A percentile compares a stretch with the other conserved stretches of the same genome.
Evolutionary conservation across 2,888 invertebrate species (phyloP).

Genomic region (Ichneumoninae sp.): DNA sequence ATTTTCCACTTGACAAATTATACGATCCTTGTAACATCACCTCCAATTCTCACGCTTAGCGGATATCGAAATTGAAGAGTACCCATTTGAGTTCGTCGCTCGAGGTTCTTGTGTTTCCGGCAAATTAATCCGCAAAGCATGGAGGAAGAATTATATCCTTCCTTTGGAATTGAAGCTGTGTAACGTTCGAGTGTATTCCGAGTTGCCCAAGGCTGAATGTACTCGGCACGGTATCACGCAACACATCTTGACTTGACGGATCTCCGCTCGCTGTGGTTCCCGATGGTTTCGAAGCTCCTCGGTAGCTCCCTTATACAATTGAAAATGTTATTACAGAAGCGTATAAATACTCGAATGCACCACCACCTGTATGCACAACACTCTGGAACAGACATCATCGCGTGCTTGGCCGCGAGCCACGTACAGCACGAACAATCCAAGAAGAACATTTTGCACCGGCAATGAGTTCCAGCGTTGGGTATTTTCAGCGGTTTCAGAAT

Average conservation of each 20-base stretch:
- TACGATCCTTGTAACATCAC: background rate
- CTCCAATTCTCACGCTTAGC: no score
- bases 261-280: background rate
- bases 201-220: background rate
- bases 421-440: background rate
- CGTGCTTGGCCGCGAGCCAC: background rate
- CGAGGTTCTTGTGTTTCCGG: constrained; percentile 2
- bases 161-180: constrained; percentile 33
- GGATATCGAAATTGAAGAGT: background rate
- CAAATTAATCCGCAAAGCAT: constrained; percentile 10
- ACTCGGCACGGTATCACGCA: background rate
- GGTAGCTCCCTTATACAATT: background rate
- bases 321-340: constrained; percentile 3
- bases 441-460: background rate
- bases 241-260: background rate
- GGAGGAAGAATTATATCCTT: background rate
- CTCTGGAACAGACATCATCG: background rate
- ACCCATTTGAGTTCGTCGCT: constrained; percentile 5
- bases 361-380: background rate
- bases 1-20: background rate
- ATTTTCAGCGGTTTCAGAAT: constrained; percentile 2
- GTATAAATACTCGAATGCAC: background rate
- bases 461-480: background rate
- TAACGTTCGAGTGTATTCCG: constrained; percentile 10
- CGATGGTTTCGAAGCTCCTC: background rate